phyloP scores from a whole-genome alignment of 1,140 invertebrate species.

The Drosophila funebris region DNA sequence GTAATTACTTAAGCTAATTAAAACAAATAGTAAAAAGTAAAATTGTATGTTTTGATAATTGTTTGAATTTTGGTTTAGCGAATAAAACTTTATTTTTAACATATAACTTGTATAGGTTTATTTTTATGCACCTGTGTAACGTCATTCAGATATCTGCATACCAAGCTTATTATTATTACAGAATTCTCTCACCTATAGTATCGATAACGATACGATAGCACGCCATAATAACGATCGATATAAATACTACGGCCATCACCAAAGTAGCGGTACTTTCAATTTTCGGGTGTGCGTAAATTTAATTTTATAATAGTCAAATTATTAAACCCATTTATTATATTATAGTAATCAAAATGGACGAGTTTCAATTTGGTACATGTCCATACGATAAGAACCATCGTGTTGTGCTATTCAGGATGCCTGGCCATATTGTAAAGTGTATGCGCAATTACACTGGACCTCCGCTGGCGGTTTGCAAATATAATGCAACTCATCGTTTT shows the following conservation, averaged over 20 bases:
- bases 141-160: neutral
- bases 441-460: slow-evolving; percentile 59
- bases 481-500: slow-evolving; percentile 74
- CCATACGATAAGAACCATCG: slow-evolving; percentile 62
- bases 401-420: slow-evolving; percentile 63
- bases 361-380: slow-evolving; percentile 51
- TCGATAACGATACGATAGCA: neutral
- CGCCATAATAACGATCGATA: neutral
- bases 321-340: neutral
- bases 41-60: neutral
- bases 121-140: no score
- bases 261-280: slow-evolving; percentile 57
- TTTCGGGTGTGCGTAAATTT: neutral
- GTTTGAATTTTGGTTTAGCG: neutral
- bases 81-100: neutral
- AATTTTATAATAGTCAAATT: neutral
- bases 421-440: slow-evolving; percentile 70
- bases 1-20: neutral
- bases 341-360: slow-evolving; percentile 38
- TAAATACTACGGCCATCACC: neutral
- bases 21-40: neutral
- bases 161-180: neutral
- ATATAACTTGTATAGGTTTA: no score
- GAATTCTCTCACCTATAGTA: neutral
- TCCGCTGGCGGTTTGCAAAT: slow-evolving; percentile 63